Evolutionary conservation across 2,113 vertebrate genomes (phyloP).

Genomic region (Hiodon alosoides): DNA sequence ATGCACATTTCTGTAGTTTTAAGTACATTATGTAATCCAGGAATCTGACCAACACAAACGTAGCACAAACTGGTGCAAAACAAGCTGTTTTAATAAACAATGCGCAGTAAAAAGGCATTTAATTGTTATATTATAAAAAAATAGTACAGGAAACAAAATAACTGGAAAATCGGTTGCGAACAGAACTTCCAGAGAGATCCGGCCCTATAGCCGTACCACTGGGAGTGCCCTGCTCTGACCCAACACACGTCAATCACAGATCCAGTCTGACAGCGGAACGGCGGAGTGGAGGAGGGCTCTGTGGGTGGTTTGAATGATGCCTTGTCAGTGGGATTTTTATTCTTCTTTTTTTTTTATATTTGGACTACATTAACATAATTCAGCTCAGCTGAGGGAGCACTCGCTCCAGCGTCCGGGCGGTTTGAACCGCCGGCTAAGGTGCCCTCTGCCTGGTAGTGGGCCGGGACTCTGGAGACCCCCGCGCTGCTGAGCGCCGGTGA

Average conservation of each 20-base stretch:
- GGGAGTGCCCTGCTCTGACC: neutral
- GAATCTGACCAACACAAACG: no score
- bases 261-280: neutral
- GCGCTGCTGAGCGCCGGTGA: conserved; percentile 11
- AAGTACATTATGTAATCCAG: no score
- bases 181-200: no score
- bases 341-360: neutral
- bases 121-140: no score
- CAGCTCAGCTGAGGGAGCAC: neutral
- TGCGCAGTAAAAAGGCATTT: no score
- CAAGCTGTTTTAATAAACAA: no score
- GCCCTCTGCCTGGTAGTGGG: conserved; percentile 28
- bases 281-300: conserved; percentile 34
- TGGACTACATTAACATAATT: conserved; percentile 3
- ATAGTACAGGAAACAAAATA: no score
- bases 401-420: neutral
- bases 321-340: conserved; percentile 33
- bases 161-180: no score
- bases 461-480: conserved; percentile 36
- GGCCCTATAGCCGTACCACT: no score
- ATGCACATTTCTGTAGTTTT: no score
- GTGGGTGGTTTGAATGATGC: conserved; percentile 48
- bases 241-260: neutral
- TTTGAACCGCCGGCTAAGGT: neutral
- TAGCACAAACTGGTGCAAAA: no score